These are phyloP conservation scores for Rostratula benghalensis DNA, from an alignment of 2,113 vertebrate species.

Conservation along the genomic window DNA sequence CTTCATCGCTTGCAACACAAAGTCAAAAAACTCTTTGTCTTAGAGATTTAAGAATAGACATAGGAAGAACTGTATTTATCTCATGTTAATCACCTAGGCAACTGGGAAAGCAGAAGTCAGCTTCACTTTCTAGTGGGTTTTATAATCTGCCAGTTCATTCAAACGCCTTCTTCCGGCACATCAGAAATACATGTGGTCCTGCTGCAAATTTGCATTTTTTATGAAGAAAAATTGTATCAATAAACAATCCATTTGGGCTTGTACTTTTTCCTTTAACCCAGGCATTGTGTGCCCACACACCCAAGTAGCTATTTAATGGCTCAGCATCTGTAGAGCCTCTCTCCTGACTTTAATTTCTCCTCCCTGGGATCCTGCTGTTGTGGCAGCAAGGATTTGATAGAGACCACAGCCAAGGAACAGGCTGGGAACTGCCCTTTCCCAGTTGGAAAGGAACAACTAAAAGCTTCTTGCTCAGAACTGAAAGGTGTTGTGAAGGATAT, in stretches of 20 bases:
- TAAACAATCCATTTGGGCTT: not conserved
- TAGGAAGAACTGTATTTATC: slow-evolving; percentile 31
- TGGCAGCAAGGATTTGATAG: not conserved
- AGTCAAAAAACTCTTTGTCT: slow-evolving; percentile 30
- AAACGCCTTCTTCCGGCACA: not conserved
- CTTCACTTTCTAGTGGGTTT: slow-evolving; percentile 20
- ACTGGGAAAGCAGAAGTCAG: slow-evolving; percentile 57
- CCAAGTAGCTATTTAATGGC: not conserved
- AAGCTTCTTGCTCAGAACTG: not conserved
- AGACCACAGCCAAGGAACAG: not conserved
- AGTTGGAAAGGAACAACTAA: not conserved
- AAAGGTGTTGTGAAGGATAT: not conserved
- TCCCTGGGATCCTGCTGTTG: not conserved
- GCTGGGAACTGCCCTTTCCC: not conserved
- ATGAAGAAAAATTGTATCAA: not conserved
- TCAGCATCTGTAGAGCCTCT: not conserved
- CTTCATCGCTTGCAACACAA: not conserved
- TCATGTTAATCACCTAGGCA: slow-evolving; percentile 63
- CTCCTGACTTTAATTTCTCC: not conserved
- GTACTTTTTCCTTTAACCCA: not conserved
- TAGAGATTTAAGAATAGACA: not conserved
- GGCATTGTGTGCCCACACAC: not conserved
- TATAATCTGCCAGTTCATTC: slow-evolving; percentile 13
- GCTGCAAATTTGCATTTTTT: not conserved
- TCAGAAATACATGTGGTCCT: not conserved